phyloP scores from a whole-genome alignment of 2,888 invertebrate species.

The Lamellibrachia columna region DNA sequence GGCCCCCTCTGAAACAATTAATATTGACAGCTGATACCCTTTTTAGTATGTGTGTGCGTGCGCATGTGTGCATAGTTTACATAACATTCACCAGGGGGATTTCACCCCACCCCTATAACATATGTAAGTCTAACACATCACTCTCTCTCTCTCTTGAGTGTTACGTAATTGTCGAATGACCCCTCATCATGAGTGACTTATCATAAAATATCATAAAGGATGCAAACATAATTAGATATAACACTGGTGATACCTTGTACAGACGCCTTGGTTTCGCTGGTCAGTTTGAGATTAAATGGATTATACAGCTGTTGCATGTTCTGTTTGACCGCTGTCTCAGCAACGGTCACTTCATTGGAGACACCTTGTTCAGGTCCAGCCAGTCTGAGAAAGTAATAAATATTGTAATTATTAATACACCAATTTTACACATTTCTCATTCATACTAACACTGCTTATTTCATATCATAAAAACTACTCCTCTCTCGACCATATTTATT shows the following conservation, averaged over 20 bases:
- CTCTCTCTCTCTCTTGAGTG: no score
- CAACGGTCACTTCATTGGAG: neutral
- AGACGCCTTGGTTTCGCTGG: neutral
- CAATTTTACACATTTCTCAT: no score
- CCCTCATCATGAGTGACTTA: no score
- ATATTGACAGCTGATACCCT: neutral
- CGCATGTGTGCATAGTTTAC: no score
- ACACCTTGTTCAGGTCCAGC: neutral
- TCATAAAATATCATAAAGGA: neutral
- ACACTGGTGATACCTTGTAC: neutral
- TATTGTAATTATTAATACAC: neutral
- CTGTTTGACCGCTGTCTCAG: neutral
- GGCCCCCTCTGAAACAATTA: neutral
- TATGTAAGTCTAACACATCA: no score
- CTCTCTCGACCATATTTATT: no score
- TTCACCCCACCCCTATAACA: no score
- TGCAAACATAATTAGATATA: neutral
- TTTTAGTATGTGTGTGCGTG: neutral
- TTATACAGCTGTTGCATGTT: neutral
- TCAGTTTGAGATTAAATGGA: neutral
- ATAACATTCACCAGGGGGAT: no score
- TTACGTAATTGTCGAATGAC: no score
- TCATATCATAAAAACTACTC: no score
- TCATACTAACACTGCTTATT: no score
- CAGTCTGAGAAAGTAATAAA: neutral